Evolutionary conservation across 2,797 vertebrate species (phyloP).

Genomic region (Erithacus rubecula): DNA sequence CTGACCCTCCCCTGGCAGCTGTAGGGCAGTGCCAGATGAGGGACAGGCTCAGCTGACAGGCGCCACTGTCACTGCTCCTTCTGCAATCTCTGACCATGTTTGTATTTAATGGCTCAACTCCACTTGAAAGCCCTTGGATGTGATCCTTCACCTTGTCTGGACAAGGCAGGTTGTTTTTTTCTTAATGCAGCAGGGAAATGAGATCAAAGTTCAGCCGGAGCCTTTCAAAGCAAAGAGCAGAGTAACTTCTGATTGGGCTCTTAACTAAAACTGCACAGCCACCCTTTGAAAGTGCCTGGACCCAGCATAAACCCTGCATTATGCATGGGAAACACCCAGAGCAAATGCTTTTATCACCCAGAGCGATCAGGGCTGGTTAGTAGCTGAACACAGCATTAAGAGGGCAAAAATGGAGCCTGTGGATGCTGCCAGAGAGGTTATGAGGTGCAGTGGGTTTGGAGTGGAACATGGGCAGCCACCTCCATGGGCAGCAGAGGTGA

Average conservation of each 20-base stretch:
- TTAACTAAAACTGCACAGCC: conserved; percentile 1
- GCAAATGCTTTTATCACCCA: conserved; percentile 35
- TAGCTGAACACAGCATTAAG: not conserved
- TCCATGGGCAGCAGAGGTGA: not conserved
- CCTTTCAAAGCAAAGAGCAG: not conserved
- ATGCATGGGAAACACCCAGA: not conserved
- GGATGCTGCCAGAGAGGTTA: not conserved
- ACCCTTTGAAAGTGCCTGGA: conserved; percentile 19
- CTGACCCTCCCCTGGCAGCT: not conserved
- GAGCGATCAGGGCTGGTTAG: not conserved
- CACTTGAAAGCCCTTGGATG: not conserved
- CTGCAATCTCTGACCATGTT: not conserved
- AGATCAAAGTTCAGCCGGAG: conserved; percentile 40
- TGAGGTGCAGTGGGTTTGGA: not conserved
- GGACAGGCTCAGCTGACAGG: not conserved
- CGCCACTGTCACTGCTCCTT: accelerated
- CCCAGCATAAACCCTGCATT: not conserved
- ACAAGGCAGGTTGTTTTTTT: not conserved
- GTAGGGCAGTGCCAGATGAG: not conserved
- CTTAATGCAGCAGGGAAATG: not conserved
- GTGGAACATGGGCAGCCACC: accelerated
- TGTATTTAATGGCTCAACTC: not conserved
- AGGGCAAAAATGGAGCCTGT: not conserved
- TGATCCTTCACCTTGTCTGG: not conserved
- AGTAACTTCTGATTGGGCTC: conserved; percentile 15